Base-by-base conservation (phyloP, 2,797 vertebrate genomes). In the Schizopygopsis malacanthus region DNA sequence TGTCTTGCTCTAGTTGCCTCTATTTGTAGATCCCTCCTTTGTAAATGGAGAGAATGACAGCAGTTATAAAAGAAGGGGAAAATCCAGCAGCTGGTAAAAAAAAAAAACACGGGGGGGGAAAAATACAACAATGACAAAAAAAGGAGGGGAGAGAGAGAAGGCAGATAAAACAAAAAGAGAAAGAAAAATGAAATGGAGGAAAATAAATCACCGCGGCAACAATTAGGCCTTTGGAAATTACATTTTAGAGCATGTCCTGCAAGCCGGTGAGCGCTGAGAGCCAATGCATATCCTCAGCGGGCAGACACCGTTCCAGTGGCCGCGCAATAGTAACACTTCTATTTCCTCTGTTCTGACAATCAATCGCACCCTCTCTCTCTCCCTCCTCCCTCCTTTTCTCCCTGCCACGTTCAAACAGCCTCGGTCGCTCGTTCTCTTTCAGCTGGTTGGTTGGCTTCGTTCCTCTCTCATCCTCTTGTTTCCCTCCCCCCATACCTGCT, bases 261-360 rank as follows among this genome's bases (percentile, higher is more conserved):
- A 65, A 82, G 59, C 67, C 88, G 81, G 91, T 91, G 91, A 91
- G 91, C 90, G 85, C 92, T 79, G 84, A 43, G 84, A 80, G 43
- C 77, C 84, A 84, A 91, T 91, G 92, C 91, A 90, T 93, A 92
- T 94, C 93, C 92, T 91, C 87, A 56, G 83, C 89, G 91, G 90
- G 92, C 90, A 86, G 88, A 90, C 89, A 81, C 89, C 89, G 93
- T 90, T 94, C 92, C 86, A 85, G 93, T 89, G 87, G 88, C 91
- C 92, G 91, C 90, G 90, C 93, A 93, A 92, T 95, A 94, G 95
- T 95, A 95, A 95, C 94, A 95, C 95, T 95, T 94, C 92, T 92
- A 70, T 93, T 93, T 86, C 87, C 89, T 94, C 77, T 50, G 90
- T 91, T 90, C 91, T 81, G 91, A 89, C 92, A 86, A 88, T 88